Evolutionary conservation across 1,140 invertebrate genomes (phyloP).

Genomic region (Drosophila mayri): DNA sequence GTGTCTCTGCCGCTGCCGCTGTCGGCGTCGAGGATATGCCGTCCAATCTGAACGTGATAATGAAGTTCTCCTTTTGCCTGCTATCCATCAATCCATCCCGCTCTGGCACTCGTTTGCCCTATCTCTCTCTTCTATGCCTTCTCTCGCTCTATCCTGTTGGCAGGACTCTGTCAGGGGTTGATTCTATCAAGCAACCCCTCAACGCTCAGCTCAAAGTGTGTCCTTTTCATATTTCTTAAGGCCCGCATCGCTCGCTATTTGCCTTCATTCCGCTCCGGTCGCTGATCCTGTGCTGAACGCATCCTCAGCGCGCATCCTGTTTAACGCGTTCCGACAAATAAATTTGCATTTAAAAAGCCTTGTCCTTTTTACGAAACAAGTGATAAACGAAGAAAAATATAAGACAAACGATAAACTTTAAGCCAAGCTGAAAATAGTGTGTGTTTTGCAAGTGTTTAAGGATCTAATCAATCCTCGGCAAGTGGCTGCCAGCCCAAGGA

Average conservation of each 20-base stretch:
- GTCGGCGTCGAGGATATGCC: slow-evolving; percentile 26
- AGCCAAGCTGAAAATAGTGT: slow-evolving; percentile 23
- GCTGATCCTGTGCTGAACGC: slow-evolving; percentile 75
- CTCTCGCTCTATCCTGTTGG: slow-evolving; percentile 18
- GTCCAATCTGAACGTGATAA: slow-evolving; percentile 74
- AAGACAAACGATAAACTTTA: slow-evolving; percentile 8
- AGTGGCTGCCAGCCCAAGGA: slow-evolving; percentile 49
- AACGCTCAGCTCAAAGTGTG: slow-evolving; percentile 23
- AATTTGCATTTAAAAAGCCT: slow-evolving; percentile 26
- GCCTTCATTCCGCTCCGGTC: slow-evolving; percentile 81
- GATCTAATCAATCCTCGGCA: slow-evolving; percentile 12
- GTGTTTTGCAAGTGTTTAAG: slow-evolving; percentile 10
- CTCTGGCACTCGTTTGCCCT: slow-evolving; percentile 9
- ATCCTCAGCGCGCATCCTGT: slow-evolving; percentile 42
- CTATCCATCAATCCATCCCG: slow-evolving; percentile 42
- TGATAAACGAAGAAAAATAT: slow-evolving; percentile 9
- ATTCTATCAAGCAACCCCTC: slow-evolving; percentile 55
- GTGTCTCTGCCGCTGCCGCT: background rate
- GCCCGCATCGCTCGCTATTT: slow-evolving; percentile 57
- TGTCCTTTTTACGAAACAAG: slow-evolving; percentile 44
- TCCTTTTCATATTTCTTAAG: slow-evolving; percentile 83
- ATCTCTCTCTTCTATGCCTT: slow-evolving; percentile 14
- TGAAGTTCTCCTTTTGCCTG: slow-evolving; percentile 75
- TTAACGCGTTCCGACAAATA: slow-evolving; percentile 12
- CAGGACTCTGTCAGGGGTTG: slow-evolving; percentile 57